Evolutionary conservation across 2,797 vertebrate genomes (phyloP).

Genomic region (Crenuchus spilurus): DNA sequence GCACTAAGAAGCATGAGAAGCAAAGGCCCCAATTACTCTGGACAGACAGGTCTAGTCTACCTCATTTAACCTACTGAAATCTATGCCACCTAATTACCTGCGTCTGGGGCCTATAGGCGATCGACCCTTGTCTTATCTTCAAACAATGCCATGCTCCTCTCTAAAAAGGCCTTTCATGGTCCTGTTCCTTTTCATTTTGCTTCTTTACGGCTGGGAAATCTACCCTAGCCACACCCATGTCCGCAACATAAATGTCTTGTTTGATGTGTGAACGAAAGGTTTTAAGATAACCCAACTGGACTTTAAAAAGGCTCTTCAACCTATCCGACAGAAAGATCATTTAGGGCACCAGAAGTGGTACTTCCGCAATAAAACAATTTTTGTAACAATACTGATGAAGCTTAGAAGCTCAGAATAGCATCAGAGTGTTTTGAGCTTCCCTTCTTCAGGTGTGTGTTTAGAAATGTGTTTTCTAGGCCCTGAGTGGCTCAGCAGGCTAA

Average conservation of each 20-base stretch:
- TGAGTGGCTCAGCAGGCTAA: no score
- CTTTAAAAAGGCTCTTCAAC: no score
- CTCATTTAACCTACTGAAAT: conserved; percentile 25
- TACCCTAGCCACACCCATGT: conserved; percentile 41
- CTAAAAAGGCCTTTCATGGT: conserved; percentile 36
- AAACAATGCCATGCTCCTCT: conserved; percentile 34
- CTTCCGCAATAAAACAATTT: no score
- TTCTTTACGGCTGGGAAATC: conserved; percentile 48
- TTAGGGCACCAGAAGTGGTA: no score
- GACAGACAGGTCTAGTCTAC: conserved; percentile 22
- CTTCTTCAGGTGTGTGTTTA: no score
- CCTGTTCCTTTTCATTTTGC: conserved; percentile 31
- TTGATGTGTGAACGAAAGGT: neutral
- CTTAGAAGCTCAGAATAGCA: no score
- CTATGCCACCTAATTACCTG: conserved; percentile 37
- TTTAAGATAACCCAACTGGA: no score
- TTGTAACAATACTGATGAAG: no score
- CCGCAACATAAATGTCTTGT: conserved; percentile 40
- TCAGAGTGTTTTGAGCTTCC: neutral
- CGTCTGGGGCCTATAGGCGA: conserved; percentile 36
- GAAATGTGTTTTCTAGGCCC: no score
- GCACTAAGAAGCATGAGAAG: conserved; percentile 29
- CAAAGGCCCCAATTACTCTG: conserved; percentile 37
- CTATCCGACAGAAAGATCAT: no score
- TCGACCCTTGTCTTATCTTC: conserved; percentile 40